Conservation (phyloP, 1,140 invertebrate species). For the Goniozus legneri region DNA sequence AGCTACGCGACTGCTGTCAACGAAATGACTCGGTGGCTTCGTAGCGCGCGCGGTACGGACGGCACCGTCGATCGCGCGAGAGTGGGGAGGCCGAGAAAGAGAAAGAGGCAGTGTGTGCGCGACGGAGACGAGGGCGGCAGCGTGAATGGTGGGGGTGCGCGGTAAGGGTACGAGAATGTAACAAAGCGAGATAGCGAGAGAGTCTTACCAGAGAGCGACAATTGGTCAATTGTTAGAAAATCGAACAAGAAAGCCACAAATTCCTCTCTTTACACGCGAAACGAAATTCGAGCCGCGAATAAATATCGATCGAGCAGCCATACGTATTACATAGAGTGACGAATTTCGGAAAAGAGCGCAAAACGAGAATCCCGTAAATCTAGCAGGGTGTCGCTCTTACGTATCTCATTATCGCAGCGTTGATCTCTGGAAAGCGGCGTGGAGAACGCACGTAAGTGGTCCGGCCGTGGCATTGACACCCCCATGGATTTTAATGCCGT, state of each 20-base stretch:
- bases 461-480: conserved; percentile 6
- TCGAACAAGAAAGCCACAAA: too few relatives aligned
- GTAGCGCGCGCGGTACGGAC: conserved; percentile 15
- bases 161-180: not conserved
- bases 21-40: conserved; percentile 33
- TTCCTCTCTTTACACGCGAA: too few relatives aligned
- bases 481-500: conserved; percentile 19
- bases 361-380: too few relatives aligned
- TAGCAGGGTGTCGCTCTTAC: too few relatives aligned
- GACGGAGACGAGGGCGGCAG: not conserved
- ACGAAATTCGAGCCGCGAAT: too few relatives aligned
- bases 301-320: too few relatives aligned
- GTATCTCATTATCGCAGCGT: conserved; percentile 18
- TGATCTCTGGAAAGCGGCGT: conserved; percentile 22
- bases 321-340: too few relatives aligned
- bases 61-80: conserved; percentile 5
- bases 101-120: not conserved
- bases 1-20: conserved; percentile 29
- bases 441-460: too few relatives aligned
- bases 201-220: too few relatives aligned
- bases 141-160: not conserved
- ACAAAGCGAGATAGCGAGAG: not conserved
- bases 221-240: too few relatives aligned
- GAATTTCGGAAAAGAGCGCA: too few relatives aligned
- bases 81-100: conserved; percentile 8